Conservation (phyloP, 2,113 vertebrate genomes). For the Tupaia tana region DNA sequence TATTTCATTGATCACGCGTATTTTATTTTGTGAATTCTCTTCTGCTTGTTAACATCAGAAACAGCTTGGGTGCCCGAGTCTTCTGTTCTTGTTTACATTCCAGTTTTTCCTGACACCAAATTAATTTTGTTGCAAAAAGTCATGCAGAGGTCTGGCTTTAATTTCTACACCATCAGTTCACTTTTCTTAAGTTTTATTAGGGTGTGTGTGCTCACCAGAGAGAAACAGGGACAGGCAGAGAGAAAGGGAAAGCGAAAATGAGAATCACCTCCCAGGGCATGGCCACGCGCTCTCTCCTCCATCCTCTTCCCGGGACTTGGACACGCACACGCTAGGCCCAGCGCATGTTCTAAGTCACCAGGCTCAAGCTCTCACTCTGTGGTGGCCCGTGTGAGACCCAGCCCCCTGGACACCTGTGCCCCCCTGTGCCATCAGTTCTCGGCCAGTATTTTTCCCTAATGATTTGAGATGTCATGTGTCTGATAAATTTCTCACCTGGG, state of each 20-base stretch:
- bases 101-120: background rate
- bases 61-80: fast-evolving
- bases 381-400: too few species aligned
- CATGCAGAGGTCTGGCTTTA: background rate
- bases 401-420: too few species aligned
- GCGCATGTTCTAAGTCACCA: too few species aligned
- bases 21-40: background rate
- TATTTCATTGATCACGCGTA: fast-evolving
- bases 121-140: background rate
- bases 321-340: too few species aligned
- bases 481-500: background rate
- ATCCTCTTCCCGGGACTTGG: too few species aligned
- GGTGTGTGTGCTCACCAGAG: too few species aligned
- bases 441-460: background rate
- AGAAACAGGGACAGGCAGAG: too few species aligned
- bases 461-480: background rate
- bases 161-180: background rate
- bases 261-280: too few species aligned
- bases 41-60: fast-evolving
- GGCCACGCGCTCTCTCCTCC: too few species aligned
- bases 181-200: too few species aligned
- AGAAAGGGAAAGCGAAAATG: too few species aligned
- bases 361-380: too few species aligned
- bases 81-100: fast-evolving
- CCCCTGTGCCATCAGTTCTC: background rate